Base-by-base conservation (phyloP, 1,140 invertebrate genomes). In the Hyphantria cunea region DNA sequence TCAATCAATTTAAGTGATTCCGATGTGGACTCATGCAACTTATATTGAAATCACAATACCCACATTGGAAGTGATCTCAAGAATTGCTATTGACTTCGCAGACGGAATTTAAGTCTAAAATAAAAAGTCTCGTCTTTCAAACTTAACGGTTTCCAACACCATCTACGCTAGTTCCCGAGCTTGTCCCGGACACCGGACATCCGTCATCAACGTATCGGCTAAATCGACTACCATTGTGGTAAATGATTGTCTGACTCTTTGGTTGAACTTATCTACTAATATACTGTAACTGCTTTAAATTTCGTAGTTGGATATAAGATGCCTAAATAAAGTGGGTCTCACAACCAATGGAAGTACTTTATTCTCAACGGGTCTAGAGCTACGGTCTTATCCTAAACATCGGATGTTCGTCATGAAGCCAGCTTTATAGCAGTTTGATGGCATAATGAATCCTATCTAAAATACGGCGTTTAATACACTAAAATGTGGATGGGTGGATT, bases 211-310 rank as follows among this genome's bases (percentile, higher is more conserved):
- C n/a, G 42, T 56, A 56, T 56, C 54, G 25, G 13, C 14, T 32
- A 56, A 44, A 32, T 56, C 45, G 39, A 9, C 11, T 44, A 47
- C 11, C 42, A 13, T 15, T 15, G 55, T 37, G 45, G 34, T 58
- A 58, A 58, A 56, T 56, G 47, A 58, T 58, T 25, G 48, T 58
- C 33, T 58, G n/a, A 6, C 41, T 25, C 34, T 58, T 58, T 48
- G 33, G 45, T 49, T 44, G n/a, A 13, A 14, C 45, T 58, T 58
- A 58, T 48, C 45, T 14, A 13, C 39, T 33, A 34, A 37, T 1
- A 25, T 25, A 1, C 17, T 25, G 17, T 25, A 25, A 25, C 17
- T 25, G 17, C 17, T 25, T 25, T 25, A 25, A 45, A 42, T 41
- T 13, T 51, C 33, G 33, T 14, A 17, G 6, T 11, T 8, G 7